phyloP scores from a whole-genome alignment of 2,888 invertebrate species.

The Cyclophora albipunctata region DNA sequence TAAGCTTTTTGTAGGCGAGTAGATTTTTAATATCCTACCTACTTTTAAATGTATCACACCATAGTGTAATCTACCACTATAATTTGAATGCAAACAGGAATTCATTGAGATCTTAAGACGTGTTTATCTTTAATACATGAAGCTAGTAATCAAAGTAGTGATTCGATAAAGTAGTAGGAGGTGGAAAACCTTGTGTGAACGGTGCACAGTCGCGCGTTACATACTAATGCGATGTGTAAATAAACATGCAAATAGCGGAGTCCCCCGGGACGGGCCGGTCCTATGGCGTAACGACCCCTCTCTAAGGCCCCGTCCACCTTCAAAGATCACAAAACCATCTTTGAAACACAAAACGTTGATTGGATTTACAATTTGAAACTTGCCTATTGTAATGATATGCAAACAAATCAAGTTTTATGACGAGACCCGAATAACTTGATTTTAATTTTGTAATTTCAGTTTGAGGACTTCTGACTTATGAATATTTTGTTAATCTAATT shows the following conservation, averaged over 20 bases:
- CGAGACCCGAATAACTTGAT: background rate
- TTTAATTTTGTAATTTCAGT: background rate
- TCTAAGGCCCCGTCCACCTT: slow-evolving; percentile 36
- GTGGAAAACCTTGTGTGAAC: background rate
- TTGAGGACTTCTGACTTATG: too few relatives aligned
- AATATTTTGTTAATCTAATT: too few relatives aligned
- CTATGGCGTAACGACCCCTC: slow-evolving; percentile 20
- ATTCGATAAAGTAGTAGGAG: slow-evolving; percentile 5
- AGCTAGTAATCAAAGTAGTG: slow-evolving; percentile 1
- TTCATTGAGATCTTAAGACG: too few relatives aligned
- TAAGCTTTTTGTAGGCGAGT: too few relatives aligned
- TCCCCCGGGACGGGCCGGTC: slow-evolving; percentile 16
- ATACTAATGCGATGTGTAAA: slow-evolving; percentile 31
- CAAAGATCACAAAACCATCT: slow-evolving; percentile 19
- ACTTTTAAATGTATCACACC: too few relatives aligned
- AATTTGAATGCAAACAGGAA: too few relatives aligned
- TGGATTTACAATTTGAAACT: slow-evolving; percentile 13
- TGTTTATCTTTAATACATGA: too few relatives aligned
- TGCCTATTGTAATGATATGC: slow-evolving; percentile 14
- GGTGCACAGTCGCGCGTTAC: slow-evolving; percentile 10
- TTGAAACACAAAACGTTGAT: slow-evolving; percentile 10
- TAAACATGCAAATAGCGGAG: slow-evolving; percentile 42
- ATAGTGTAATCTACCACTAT: too few relatives aligned
- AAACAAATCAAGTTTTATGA: slow-evolving; percentile 13
- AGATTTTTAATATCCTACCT: too few relatives aligned